Percentiles rank a stretch among this genome's conserved stretches.
Evolutionary conservation across 1,140 invertebrate genomes (phyloP).

Genomic region (Aleiodes sp.): DNA sequence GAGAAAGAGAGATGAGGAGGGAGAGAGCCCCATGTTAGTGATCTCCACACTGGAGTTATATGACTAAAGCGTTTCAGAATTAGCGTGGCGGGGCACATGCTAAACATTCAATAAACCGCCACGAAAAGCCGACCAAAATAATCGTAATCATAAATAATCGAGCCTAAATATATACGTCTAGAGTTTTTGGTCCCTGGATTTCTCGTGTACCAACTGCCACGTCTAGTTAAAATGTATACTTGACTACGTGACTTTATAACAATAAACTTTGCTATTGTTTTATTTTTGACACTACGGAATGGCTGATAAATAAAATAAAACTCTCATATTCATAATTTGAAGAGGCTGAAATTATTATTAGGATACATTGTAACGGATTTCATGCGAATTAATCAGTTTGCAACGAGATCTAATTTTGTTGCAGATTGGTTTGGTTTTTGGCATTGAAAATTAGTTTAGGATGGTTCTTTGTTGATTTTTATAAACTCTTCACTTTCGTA

Average conservation of each 20-base stretch:
- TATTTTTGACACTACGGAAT: not conserved
- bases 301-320: too few species aligned
- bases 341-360: too few species aligned
- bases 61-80: constrained; percentile 50
- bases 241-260: constrained; percentile 20
- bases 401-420: too few species aligned
- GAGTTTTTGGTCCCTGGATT: constrained; percentile 44
- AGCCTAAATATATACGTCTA: constrained; percentile 57
- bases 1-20: constrained; percentile 18
- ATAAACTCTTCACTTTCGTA: too few species aligned
- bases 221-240: constrained; percentile 33
- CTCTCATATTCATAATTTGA: too few species aligned
- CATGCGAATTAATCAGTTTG: too few species aligned
- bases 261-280: not conserved
- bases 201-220: constrained; percentile 55
- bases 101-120: constrained; percentile 62
- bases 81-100: constrained; percentile 60
- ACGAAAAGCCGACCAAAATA: constrained; percentile 59
- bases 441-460: too few species aligned
- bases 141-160: constrained; percentile 66
- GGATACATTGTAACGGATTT: too few species aligned
- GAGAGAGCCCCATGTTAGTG: not conserved
- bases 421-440: too few species aligned
- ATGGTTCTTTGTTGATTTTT: too few species aligned
- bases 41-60: not conserved